Evolutionary conservation across 2,888 invertebrate species (phyloP).

Genomic region (Adela reaumurella): DNA sequence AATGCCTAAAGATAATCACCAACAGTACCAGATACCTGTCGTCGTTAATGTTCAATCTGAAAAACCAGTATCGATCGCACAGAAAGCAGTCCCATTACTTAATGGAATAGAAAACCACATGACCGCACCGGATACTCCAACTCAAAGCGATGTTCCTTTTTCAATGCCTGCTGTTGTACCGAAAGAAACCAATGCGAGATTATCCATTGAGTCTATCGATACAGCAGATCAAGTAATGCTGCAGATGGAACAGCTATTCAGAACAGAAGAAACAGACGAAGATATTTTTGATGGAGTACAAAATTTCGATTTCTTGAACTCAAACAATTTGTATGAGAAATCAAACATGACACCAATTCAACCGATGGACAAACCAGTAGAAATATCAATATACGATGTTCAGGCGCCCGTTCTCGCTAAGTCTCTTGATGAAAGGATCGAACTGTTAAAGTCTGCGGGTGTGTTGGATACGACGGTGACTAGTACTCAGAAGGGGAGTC

Average conservation of each 20-base stretch:
- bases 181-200: slow-evolving; percentile 8
- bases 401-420: slow-evolving; percentile 21
- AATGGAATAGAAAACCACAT: no score
- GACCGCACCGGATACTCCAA: no score
- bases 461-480: slow-evolving; percentile 17
- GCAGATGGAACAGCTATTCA: slow-evolving; percentile 44
- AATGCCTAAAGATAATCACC: neutral
- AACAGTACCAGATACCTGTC: slow-evolving; percentile 18
- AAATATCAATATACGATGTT: slow-evolving; percentile 14
- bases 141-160: no score
- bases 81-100: no score
- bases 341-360: slow-evolving; percentile 11
- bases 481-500: slow-evolving; percentile 15
- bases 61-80: neutral
- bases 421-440: slow-evolving; percentile 34
- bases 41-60: slow-evolving; percentile 17
- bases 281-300: slow-evolving; percentile 43
- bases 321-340: no score
- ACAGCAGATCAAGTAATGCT: slow-evolving; percentile 32
- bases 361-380: neutral
- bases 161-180: no score
- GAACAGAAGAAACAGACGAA: slow-evolving; percentile 30
- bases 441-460: slow-evolving; percentile 23
- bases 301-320: slow-evolving; percentile 18
- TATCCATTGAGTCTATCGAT: slow-evolving; percentile 23